Base-by-base conservation (phyloP, 2,888 invertebrate species). In the Limnephilus auricula region DNA sequence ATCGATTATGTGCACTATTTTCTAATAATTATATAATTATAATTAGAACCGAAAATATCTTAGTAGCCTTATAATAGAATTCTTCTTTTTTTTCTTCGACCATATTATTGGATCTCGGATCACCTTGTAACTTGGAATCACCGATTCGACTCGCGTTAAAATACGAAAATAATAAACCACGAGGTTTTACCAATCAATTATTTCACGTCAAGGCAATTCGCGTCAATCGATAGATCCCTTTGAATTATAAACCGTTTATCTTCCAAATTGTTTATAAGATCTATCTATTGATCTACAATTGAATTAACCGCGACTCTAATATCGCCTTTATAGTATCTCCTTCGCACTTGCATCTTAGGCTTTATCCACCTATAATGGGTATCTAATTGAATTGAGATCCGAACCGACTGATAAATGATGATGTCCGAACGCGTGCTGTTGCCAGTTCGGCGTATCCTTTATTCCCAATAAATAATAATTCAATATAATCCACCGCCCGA, bases 331-430 rank as follows among this genome's bases (percentile, higher is more conserved):
- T 40, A 13, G 84, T 84, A 84, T 37, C 34, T 37, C 12, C 84
- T 84, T 34, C 89, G 65, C 85, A 90, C 85, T 65, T 65, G 32
- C 90, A n/a, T 31, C 30, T 85, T 50, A 50, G 79, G 89, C 90
- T 50, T 86, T 34, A 32, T 79, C 82, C 83, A 30, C 82, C 83
- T 87, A 78, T 91, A 92, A 92, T 92, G 92, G 90, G 86, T 79
- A 90, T 91, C 92, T 92, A 92, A 92, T 92, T 92, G 92, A 92
- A 91, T 92, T 91, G 85, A 91, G 92, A 92, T 92, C 83, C 87
- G 86, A 79, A 79, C 78, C 45, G 50, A 80, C 89, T 85, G 92
- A 92, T 92, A 92, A 92, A 80, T 85, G 90, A 92, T 89, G 90
- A 89, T 25, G 78, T 78, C 79, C 79, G 34, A 84, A 90, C 89